Evolutionary conservation across 2,113 vertebrate genomes (phyloP), one percentile per base, ranked within the genome.

Genomic region (Antennarius striatus): DNA sequence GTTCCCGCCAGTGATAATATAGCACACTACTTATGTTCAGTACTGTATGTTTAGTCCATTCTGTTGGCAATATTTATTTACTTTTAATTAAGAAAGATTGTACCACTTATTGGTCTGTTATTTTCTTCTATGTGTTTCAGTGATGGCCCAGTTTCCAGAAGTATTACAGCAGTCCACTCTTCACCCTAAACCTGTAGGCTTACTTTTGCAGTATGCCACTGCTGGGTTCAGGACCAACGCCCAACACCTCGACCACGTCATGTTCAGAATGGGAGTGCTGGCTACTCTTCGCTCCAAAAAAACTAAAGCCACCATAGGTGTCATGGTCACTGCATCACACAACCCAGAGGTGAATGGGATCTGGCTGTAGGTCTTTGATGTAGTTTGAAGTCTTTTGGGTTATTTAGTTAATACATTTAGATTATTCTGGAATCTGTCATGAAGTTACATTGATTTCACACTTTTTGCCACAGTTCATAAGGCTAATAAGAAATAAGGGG

Each of bases 321-420:
- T 98, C 64, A 95, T 99, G 96, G 96, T 99, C 10, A 99, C 97
- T 0, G 98, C 98, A 0, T 99, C 97, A 0, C 98, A 99, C 81
- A 99, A 99, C 83, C 96, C 98, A 3, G 98, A 99, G 89, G 96
- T 98, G 32, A 67, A 53, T 8, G 32, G 16, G 42, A 0, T 40
- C 17, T 39, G 9, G 52, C 8, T 2, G 8, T 64, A 29, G 5
- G 47, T 40, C 11, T 17, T 28, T 28, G 6, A 3, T 68, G 5
- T 45, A 39, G n/a, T n/a, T 22, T 51, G 28, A 43, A 3, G 4
- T 4, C 22, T 52, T 30, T 3, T 3, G 0, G 2, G 2, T 30
- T 11, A 32, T 42, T 17, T 22, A 22, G 2, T 22, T 22, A 22
- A 22, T 1, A 22, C 1, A 22, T 22, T 22, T 22, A 1, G 22